Evolutionary conservation across 2,113 vertebrate species (phyloP), one percentile per base, ranked within the genome.

Genomic region (Perccottus glenii): DNA sequence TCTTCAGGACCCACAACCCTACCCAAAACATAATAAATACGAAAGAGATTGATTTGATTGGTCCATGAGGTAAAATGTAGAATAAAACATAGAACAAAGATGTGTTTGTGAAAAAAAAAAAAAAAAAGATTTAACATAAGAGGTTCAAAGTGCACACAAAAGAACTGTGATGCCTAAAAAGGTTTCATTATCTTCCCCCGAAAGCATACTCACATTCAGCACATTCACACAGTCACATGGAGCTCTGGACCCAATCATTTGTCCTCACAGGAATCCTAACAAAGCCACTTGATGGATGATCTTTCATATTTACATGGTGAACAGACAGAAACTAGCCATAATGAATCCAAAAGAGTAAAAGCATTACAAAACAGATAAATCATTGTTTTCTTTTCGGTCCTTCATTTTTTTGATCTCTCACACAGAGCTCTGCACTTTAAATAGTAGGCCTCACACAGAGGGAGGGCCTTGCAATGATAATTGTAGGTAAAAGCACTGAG

Each of bases 61-160:
- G 91, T 91, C 88, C 88, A 73, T 90, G 86, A 92, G 86, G 86
- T 87, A 85, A 81, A 86, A 88, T 52, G 71, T 70, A 64, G 77
- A 85, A 65, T 62, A 12, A 67, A 64, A 74, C 67, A 44, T 51
- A 62, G 48, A 56, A 44, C 57, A 49, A 52, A 69, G 19, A 75
- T 36, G 11, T n/a, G 52, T 58, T 43, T 40, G 38, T 5, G 49
- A 77, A 45, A 59, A 59, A 62, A 47, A 32, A 60, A 66, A 64
- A 38, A 56, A 12, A 72, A 60, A 56, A 59, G 27, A 49, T 46
- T 63, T 19, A 50, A 40, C n/a, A 73, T 60, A 71, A 16, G n/a
- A 6, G n/a, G 9, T 16, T 40, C 14, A 57, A 57, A 58, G 11
- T 36, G 52, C 8, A 40, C 35, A 42, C 14, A 58, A 58, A 56